A percentile compares a stretch with the other conserved stretches of the same genome.
Evolutionary conservation across 2,888 invertebrate genomes (phyloP).

Genomic region (Diaprepes abbreviatus): DNA sequence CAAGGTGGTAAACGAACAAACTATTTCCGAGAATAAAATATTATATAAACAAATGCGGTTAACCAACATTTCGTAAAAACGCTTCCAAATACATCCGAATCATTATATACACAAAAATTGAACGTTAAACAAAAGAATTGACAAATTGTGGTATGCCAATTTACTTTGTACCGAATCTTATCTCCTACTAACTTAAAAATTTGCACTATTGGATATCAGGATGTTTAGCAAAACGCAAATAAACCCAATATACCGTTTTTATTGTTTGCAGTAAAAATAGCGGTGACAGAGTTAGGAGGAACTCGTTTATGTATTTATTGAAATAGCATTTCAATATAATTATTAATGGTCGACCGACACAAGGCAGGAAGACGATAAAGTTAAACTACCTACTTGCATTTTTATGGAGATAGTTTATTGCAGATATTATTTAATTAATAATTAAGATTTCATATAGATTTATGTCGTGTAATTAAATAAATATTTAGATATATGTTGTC

Average conservation of each 20-base stretch:
- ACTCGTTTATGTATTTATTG: slow-evolving; percentile 12
- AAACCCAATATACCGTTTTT: slow-evolving; percentile 25
- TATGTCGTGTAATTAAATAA: not conserved
- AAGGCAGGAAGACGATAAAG: slow-evolving; percentile 37
- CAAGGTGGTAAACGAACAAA: no score
- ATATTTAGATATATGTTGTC: no score
- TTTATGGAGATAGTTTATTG: not conserved
- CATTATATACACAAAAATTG: no score
- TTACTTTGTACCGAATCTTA: no score
- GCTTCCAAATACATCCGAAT: no score
- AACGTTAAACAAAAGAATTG: no score
- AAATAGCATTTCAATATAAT: slow-evolving; percentile 6
- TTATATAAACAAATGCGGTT: no score
- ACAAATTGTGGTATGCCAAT: no score
- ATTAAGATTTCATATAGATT: not conserved
- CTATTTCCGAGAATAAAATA: no score
- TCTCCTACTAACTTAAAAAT: not conserved
- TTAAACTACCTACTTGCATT: slow-evolving; percentile 30
- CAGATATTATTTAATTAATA: not conserved
- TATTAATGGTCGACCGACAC: slow-evolving; percentile 20
- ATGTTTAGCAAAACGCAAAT: slow-evolving; percentile 32
- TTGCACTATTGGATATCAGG: slow-evolving; percentile 22
- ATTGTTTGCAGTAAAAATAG: slow-evolving; percentile 39
- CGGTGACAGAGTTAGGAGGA: slow-evolving; percentile 34
- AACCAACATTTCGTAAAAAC: no score